Conservation (phyloP, 2,113 vertebrate genomes). For the Mastomys coucha region DNA sequence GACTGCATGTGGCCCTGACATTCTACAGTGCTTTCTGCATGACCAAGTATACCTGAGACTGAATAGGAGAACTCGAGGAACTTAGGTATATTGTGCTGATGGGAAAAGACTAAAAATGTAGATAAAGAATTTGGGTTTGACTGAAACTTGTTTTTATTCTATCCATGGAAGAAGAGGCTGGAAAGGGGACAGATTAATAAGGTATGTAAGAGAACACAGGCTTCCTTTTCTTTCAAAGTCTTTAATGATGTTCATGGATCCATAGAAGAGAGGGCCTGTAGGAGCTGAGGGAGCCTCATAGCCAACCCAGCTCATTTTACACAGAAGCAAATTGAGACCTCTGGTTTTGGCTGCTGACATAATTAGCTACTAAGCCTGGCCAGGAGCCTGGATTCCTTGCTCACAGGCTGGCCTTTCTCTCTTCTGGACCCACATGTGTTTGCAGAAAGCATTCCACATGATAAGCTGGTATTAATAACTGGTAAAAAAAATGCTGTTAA, state of each 20-base stretch:
- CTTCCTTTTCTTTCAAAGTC: constrained; percentile 43
- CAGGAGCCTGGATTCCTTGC: not conserved
- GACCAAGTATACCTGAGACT: not conserved
- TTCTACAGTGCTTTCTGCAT: not conserved
- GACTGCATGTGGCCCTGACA: no score
- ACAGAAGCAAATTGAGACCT: constrained; percentile 46
- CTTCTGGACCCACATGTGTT: constrained; percentile 14
- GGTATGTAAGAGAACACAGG: constrained; percentile 45
- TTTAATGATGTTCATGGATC: not conserved
- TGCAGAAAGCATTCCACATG: not conserved
- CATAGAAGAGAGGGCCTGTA: not conserved
- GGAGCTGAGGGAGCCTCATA: not conserved
- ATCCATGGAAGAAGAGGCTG: not conserved
- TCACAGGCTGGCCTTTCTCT: not conserved
- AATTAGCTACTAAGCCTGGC: constrained; percentile 63
- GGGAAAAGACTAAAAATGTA: not conserved
- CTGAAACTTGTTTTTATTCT: constrained; percentile 24
- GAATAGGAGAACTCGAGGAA: not conserved
- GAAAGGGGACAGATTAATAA: constrained; percentile 43
- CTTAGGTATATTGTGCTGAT: not conserved
- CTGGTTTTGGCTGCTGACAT: constrained; percentile 57
- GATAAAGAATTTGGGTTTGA: constrained; percentile 32
- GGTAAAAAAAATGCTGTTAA: not conserved
- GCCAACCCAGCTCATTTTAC: constrained; percentile 69
- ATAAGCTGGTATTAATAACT: not conserved